Conservation (phyloP, 2,888 invertebrate genomes). For the Synanthedon andrenaeformis region DNA sequence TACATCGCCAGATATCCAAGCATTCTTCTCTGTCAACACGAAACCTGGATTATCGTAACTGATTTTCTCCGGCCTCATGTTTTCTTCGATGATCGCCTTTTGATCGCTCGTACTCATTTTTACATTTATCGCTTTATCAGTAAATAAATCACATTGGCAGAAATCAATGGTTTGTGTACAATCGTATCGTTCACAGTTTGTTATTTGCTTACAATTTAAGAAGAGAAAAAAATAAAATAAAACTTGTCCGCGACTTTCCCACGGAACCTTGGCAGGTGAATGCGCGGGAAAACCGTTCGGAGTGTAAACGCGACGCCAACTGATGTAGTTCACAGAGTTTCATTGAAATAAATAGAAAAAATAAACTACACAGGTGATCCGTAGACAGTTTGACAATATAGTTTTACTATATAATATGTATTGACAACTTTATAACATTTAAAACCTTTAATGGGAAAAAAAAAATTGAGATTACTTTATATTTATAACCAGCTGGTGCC, state of each 20-base stretch:
- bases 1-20: conserved; percentile 30
- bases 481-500: too few relatives aligned
- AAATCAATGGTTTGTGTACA: too few relatives aligned
- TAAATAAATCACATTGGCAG: neutral
- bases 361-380: conserved; percentile 1
- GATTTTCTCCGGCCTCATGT: conserved; percentile 30
- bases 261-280: conserved; percentile 26
- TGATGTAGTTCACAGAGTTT: conserved; percentile 26
- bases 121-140: neutral
- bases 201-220: too few relatives aligned
- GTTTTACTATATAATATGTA: too few relatives aligned
- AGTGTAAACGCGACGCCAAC: conserved; percentile 22
- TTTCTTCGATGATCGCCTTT: conserved; percentile 16
- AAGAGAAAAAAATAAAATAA: conserved; percentile 7
- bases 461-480: too few relatives aligned
- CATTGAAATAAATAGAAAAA: conserved; percentile 32
- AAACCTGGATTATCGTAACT: conserved; percentile 51
- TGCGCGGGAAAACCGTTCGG: conserved; percentile 31
- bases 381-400: too few relatives aligned
- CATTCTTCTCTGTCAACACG: conserved; percentile 45
- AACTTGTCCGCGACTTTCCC: conserved; percentile 22
- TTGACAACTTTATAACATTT: too few relatives aligned
- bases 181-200: too few relatives aligned
- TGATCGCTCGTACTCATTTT: conserved; percentile 18
- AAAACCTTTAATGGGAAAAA: too few relatives aligned